Evolutionary conservation across 2,797 vertebrate species (phyloP), one percentile per base, ranked within the genome.

Genomic region (Heliangelus exortis): DNA sequence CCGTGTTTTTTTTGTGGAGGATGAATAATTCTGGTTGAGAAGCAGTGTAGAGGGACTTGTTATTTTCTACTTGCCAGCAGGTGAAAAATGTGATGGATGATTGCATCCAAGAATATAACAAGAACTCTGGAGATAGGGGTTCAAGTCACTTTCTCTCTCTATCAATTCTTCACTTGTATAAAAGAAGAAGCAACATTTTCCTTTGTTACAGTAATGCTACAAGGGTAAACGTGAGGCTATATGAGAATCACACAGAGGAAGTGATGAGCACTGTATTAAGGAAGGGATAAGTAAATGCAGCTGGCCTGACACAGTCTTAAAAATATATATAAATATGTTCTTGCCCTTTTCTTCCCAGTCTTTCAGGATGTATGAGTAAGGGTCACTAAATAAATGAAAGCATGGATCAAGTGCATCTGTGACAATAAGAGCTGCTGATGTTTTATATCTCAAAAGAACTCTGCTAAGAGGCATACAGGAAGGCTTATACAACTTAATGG

Each of bases 1-100:
- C 51, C 86, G 62, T 78, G 54, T 0, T 22, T 65, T 91, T 91
- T 89, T 75, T 83, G 33, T 83, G 63, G 89, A 85, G 59, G 82
- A 66, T 91, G 68, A 92, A 68, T 87, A 93, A 94, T 89, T 92
- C 75, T 89, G 51, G 39, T 72, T 87, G 51, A 92, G 87, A 83
- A 91, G 43, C 50, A 66, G 66, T 75, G 54, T 78, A 83, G 43
- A 91, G 79, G 68, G 84, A 92, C 55, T 83, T 93, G 45, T 85
- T 93, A 78, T 92, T 91, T 93, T 88, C 51, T 50, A 36, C 72
- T 71, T 68, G 47, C 65, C 81, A 71, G 61, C 65, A 93, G 89
- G 73, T 86, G 50, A 93, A 93, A 92, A 91, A 91, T 61, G 34
- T 87, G 84, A 80, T 72, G 86, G 61, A 80, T 85, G 91, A 89